Evolutionary conservation across 2,888 invertebrate genomes (phyloP), one percentile per base, ranked within the genome.

Genomic region (Polydrusus pterygomalis): DNA sequence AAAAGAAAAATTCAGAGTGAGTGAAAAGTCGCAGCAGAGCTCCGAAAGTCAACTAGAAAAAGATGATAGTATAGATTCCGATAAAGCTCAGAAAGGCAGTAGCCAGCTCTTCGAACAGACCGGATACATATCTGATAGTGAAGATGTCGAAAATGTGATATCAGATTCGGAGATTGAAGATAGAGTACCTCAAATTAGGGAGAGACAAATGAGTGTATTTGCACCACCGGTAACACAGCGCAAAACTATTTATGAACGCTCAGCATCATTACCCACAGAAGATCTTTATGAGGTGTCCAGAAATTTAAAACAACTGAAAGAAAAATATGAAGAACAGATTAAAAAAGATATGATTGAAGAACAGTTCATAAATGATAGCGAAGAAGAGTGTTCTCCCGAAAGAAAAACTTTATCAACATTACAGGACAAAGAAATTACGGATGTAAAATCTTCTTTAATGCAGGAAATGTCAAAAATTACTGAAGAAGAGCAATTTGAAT

Each of bases 261-360:
- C 89, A 5, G 86, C 87, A 43, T 89, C 89, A 0, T 80, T 89
- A 60, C 89, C 89, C 2, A 88, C 88, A n/a, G 89, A 89, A 82
- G 87, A 87, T 75, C 80, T 88, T 11, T 87, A 87, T 74, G 90
- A 90, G 79, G 88, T 90, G 6, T 90, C 90, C n/a, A 89, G 89
- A 34, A 88, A 88, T 79, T 89, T 89, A 51, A 89, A 90, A 0
- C 89, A 89, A 73, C 87, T 90, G 54, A 89, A 90, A 75, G 91
- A 91, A 68, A 89, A 90, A 77, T 91, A 91, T 80, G 91, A 91
- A 83, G 90, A 90, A 79, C 91, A 91, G 81, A 90, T 91, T 71
- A 90, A 90, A 80, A 90, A 89, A 77, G 91, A 91, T 80, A 88
- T 90, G 86, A 89, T 89, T n/a, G 88, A 89, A 77, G 89, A 89